Evolutionary conservation across 2,888 invertebrate genomes (phyloP).

Genomic region (Papilio gigon): DNA sequence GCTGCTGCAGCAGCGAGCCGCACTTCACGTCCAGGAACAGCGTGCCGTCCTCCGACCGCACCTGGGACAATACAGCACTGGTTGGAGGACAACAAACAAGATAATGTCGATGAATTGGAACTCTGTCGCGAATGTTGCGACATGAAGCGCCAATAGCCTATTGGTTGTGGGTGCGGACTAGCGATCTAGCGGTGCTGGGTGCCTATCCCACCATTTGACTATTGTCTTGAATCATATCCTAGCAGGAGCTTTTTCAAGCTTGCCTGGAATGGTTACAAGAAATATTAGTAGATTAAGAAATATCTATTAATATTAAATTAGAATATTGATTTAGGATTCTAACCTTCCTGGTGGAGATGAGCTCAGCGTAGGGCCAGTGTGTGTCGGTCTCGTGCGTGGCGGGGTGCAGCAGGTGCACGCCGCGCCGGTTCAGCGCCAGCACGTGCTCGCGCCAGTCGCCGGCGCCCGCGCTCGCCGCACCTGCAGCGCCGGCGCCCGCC

Average conservation of each 20-base stretch:
- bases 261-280: no score
- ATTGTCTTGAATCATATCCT: no score
- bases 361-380: constrained; percentile 96
- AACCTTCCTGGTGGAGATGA: constrained; percentile 96
- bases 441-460: constrained; percentile 92
- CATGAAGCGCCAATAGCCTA: no score
- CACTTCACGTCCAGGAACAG: constrained; percentile 97
- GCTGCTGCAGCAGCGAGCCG: constrained; percentile 97
- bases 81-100: not conserved
- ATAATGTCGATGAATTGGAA: no score
- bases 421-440: constrained; percentile 95
- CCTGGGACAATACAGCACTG: constrained; percentile 62
- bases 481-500: constrained; percentile 72
- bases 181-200: no score
- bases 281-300: no score
- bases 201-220: no score
- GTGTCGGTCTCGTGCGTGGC: constrained; percentile 96
- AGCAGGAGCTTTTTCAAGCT: no score
- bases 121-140: no score
- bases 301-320: no score
- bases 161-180: no score
- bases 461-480: constrained; percentile 81
- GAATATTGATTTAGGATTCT: no score
- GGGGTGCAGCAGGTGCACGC: constrained; percentile 96
- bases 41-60: constrained; percentile 94